Base-by-base conservation (phyloP, 2,888 invertebrate genomes). In the Mimumesa dahlbomi region DNA sequence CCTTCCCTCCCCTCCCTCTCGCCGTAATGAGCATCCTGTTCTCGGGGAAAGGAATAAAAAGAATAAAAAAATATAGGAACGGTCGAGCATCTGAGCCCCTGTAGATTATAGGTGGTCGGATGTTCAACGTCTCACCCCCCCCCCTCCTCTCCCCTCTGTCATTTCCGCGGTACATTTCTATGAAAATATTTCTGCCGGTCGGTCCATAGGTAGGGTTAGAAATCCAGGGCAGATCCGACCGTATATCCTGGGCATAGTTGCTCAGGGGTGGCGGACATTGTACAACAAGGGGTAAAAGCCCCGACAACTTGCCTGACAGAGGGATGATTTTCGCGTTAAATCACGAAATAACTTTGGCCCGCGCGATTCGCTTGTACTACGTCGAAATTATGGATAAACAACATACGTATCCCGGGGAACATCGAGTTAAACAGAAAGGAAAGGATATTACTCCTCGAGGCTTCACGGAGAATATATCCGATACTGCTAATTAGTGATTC, bases 91-190 rank as follows among this genome's bases (percentile, higher is more conserved):
- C 82, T 79, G 81, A 84, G 82, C 75, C 71, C 81, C 84, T 82
- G 83, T 75, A 78, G 80, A 73, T 84, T 83, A 83, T 84, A 78
- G 73, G 79, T 76, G 80, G 79, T 79, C 67, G 79, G 74, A 72
- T 72, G 38, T 59, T 38, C 67, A 49, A 16, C 40, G 43, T n/a
- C 22, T 14, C 48, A 14, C 38, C 64, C 48, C 40, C 50, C 29
- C 45, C 56, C 13, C 48, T n/a, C 38, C 64, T 45, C 40, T 46
- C 29, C 45, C 56, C 54, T 59, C 73, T 75, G 82, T 80, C 82
- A 80, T 83, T 83, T 84, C 78, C 81, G 77, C 69, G 66, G 79
- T 79, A 84, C 84, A 84, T 83, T 85, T 85, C 85, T 84, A 84
- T 83, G 85, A 84, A 86, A 86, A 86, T 84, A 83, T 84, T 79